Conservation (phyloP, 2,797 vertebrate genomes). For the Lepus oiostolus region DNA sequence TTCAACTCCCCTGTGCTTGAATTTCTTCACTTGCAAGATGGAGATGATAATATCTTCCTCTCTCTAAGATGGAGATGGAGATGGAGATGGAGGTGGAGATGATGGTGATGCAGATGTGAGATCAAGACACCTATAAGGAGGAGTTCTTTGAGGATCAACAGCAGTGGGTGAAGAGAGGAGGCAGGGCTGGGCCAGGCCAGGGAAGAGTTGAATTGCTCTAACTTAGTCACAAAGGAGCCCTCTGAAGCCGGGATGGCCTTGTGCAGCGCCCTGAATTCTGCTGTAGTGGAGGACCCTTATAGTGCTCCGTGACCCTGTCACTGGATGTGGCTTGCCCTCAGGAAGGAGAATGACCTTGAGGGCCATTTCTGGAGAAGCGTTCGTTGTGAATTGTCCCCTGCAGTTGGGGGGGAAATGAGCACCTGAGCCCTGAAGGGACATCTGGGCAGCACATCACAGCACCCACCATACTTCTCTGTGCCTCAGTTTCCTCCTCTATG, state of each 20-base stretch:
- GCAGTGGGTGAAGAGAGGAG: not conserved
- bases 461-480: not conserved
- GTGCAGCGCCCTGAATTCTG: not conserved
- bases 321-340: not conserved
- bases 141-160: not conserved
- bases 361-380: not conserved
- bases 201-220: not conserved
- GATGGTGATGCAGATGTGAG: not conserved
- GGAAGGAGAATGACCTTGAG: not conserved
- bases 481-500: slow-evolving; percentile 46
- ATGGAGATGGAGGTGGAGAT: not conserved
- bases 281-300: not conserved
- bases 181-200: no score
- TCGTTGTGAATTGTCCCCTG: not conserved
- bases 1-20: not conserved
- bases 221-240: not conserved
- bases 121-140: not conserved
- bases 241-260: not conserved
- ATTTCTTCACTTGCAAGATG: not conserved
- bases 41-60: not conserved
- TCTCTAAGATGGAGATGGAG: not conserved
- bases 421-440: not conserved
- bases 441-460: not conserved
- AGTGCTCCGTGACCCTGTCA: not conserved
- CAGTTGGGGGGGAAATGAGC: not conserved